Evolutionary conservation across 2,888 invertebrate genomes (phyloP), one percentile per base, ranked within the genome.

Genomic region (Drosophila acutilabella): DNA sequence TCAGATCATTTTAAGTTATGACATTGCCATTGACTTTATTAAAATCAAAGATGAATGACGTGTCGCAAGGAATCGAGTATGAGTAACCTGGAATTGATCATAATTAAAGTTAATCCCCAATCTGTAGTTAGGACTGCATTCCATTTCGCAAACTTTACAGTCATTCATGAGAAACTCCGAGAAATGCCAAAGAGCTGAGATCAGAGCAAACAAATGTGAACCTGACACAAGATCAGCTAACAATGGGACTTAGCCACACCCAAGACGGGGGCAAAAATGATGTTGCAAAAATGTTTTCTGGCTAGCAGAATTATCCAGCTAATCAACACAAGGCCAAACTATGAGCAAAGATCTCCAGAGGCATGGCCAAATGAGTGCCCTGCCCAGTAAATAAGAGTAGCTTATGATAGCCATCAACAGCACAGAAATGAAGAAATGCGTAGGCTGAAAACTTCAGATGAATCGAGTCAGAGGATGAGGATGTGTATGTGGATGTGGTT

Each of bases 331-430:
- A 70, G 67, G 65, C 68, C 48, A 68, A 57, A 60, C 61, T 26
- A 16, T 41, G 33, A 41, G n/a, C 51, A 42, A 26, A 50, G 30
- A 41, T 48, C 54, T 60, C 36, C 33, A 18, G 7, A 64, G 57
- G 58, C 38, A 70, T 66, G 66, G 57, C 67, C 71, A 74, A 79
- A 69, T 75, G 79, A 56, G 51, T 78, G 81, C 54, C 62, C 66
- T 71, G 66, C 68, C 75, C 69, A 50, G 72, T 38, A 42, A 45
- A 68, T 57, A 60, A 20, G 30, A 44, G 42, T 23, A 51, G 65
- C 69, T 66, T 62, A 45, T 69, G 88, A 88, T 85, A 81, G 80
- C 68, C 74, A 83, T 85, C 82, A 75, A 61, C 66, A 57, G 64
- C 62, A 59, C 66, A 70, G 64, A 61, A 62, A 57, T 56, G 60